Base-by-base conservation (phyloP, 1,140 invertebrate genomes). In the Drosophila littoralis region DNA sequence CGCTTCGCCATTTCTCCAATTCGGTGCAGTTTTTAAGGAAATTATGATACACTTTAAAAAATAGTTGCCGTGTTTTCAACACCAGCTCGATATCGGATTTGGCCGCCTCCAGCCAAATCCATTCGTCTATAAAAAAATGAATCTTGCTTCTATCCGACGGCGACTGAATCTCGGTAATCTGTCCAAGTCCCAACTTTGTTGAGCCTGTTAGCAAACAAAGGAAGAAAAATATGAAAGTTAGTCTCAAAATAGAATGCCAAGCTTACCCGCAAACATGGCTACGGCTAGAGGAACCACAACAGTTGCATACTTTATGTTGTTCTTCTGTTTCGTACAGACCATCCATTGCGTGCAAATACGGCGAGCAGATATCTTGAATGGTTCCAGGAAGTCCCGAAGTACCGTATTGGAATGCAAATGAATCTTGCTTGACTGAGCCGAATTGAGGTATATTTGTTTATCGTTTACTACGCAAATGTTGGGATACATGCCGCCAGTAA, bases 401-500 rank as follows among this genome's bases (percentile, higher is more conserved):
- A 96, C 95, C 0, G 97, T 97, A 8, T 94, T 95, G 1, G 95
- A 57, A 58, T 91, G 75, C 50, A 91, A 15, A 22, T 67, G 58
- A 6, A 86, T 51, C 7, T 70, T 72, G 0, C 35, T 51, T 2
- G 70, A 75, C 9, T 77, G 51, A 1, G 64, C 68, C 2, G 89
- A 91, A 28, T 85, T 88, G 0, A 81, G 15, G 6, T 50, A 60
- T 33, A 64, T 74, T 7, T 46, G 32, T 0, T n/a, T 76, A 13
- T 6, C 17, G 70, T 94, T 93, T 0, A 94, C 92, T 43, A 95
- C 93, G 45, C 97, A 96, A 28, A 99, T 92, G 83, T 98, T 97
- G 0, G 98, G 98, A 93, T 98, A 99, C 32, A 97, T 93, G 3
- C 97, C 98, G 32, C 96, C 96, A 52, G 95, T 95, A 5, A 99